phyloP scores from a whole-genome alignment of 2,797 vertebrate species.

The Anabacerthia variegaticeps region DNA sequence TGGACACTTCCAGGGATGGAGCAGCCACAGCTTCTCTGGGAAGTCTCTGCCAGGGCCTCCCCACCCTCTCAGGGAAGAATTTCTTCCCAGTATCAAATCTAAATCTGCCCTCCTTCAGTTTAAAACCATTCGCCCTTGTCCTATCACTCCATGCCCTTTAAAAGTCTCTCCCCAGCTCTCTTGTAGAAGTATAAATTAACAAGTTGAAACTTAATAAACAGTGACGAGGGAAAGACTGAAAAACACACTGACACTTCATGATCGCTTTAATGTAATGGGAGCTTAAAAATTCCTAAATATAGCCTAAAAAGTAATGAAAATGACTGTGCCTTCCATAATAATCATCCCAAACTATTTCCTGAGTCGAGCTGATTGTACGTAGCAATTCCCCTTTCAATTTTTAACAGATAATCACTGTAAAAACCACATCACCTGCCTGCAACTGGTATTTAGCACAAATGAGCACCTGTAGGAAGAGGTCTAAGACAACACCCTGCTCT shows the following conservation, averaged over 20 bases:
- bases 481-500: not conserved
- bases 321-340: rapidly evolving
- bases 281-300: not conserved
- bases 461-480: not conserved
- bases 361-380: not conserved
- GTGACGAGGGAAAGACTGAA: not conserved
- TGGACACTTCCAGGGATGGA: not conserved
- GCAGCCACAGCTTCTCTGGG: not conserved
- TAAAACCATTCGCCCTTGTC: not conserved
- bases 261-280: not conserved
- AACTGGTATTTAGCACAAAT: not conserved
- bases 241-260: not conserved
- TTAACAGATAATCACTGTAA: not conserved
- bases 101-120: not conserved
- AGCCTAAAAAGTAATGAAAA: not conserved
- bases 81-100: not conserved
- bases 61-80: not conserved
- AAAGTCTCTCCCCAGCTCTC: not conserved
- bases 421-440: not conserved
- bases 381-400: not conserved
- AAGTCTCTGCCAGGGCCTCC: not conserved
- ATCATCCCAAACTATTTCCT: not conserved
- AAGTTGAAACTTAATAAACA: not conserved
- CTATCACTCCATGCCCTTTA: not conserved
- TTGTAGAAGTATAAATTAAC: not conserved